Base-by-base conservation (phyloP, 2,888 invertebrate genomes). In the Scrobipalpa costella region DNA sequence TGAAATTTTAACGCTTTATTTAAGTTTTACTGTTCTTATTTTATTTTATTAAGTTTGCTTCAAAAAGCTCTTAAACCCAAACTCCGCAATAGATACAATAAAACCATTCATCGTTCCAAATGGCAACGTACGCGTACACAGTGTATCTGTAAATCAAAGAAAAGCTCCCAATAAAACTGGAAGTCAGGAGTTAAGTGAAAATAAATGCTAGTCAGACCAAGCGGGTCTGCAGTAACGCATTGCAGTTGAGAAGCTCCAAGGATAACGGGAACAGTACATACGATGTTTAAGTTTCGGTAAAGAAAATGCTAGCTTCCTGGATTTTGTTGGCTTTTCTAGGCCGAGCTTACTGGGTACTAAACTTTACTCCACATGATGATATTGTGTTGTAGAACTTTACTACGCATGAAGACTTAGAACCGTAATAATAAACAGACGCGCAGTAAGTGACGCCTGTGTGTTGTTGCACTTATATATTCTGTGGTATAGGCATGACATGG, bases 161-260 rank as follows among this genome's bases (percentile, higher is more conserved):
- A n/a, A 50, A 55, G 55, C 55, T 27, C 34, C n/a, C 55, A 15
- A 55, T 55, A 55, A 55, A 55, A 55, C 55, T 55, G 55, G 55
- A 55, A 34, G 55, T 27, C 55, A 15, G 34, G 34, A 52, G 52
- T 49, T 49, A 52, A 52, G 52, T 33, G 33, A 33, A 52, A 52
- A 49, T 49, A 49, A 49, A 49, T 11, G 49, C 49, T 49, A 49
- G 49, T 49, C 19, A 49, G 49, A 38, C 13, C 38, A 2, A n/a
- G n/a, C n/a, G 38, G 9, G 6, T n/a, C 19, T 49, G 19, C 3
- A 47, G 49, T 49, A 49, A 49, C 49, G 49, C 49, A 49, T 49
- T 49, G 49, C 49, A 49, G 49, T 21, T 49, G 19, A n/a, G 19
- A 49, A 49, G 49, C 19, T 19, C 11, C 19, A 7, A n/a, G 44